Evolutionary conservation across 2,113 vertebrate species (phyloP), one percentile per base, ranked within the genome.

Genomic region (Gymnorhina tibicen): DNA sequence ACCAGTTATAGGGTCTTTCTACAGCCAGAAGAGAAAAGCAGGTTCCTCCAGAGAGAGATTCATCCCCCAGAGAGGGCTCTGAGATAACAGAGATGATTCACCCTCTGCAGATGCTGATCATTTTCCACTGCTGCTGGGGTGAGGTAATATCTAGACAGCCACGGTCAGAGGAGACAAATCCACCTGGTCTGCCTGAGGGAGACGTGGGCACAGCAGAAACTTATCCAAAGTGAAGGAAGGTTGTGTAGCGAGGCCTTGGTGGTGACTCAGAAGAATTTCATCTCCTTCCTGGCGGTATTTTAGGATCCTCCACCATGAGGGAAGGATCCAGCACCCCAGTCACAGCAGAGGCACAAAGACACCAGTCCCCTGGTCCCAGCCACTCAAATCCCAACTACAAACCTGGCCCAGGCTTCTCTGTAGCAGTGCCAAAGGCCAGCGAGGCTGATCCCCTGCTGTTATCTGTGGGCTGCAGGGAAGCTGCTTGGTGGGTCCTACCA

Each of bases 41-140:
- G 84, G 55, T 50, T 63, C 60, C 77, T 95, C 41, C 63, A 42
- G 37, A 89, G 64, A 37, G 44, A 68, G 82, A 83, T 73, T 96
- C 91, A 90, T 39, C 2, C 39, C n/a, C 32, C 53, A 66, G 74
- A 85, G 85, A 53, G 59, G 46, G n/a, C 75, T 88, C 78, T 80
- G 88, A 90, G 92, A 79, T 92, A 88, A 60, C 26, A 58, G 56
- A 13, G 53, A 16, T 94, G 70, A 97, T 85, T 94, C 91, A 97
- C 46, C 17, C 63, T 49, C n/a, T 82, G 75, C 75, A 93, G 59
- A 69, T 76, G 78, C 87, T 82, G 66, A 82, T 89, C 46, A 13
- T 90, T 94, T 95, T 68, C 88, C 85, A 88, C 58, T 82, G 59
- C 37, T 80, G 75, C 81, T 64, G 74, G 32, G 63, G 59, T 85